Conservation (phyloP, 2,113 vertebrate species). For the Cephalopholis sonnerati region DNA sequence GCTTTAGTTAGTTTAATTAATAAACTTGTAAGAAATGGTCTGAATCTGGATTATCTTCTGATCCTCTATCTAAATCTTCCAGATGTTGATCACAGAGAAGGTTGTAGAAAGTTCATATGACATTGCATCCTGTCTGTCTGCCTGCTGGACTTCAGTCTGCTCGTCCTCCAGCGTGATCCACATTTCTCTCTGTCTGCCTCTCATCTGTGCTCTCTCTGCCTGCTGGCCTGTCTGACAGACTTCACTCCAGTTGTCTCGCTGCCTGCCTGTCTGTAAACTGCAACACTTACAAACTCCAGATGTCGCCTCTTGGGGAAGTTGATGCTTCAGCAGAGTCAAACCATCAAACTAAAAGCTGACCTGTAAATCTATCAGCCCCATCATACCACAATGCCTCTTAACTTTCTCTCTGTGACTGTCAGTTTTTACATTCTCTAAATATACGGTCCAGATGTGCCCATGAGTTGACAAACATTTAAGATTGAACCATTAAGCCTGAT, state of each 20-base stretch:
- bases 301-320: constrained; percentile 55
- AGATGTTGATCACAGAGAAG: constrained; percentile 52
- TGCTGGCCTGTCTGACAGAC: constrained; percentile 13
- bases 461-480: constrained; percentile 15
- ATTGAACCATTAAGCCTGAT: constrained; percentile 7
- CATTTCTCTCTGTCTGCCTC: constrained; percentile 28
- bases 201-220: background rate
- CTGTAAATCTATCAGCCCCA: constrained; percentile 56
- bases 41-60: constrained; percentile 20
- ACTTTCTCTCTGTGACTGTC: constrained; percentile 23
- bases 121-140: constrained; percentile 31
- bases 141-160: constrained; percentile 17
- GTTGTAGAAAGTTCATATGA: constrained; percentile 10
- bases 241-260: constrained; percentile 10
- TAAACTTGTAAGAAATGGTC: background rate
- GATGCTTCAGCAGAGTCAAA: constrained; percentile 28
- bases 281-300: constrained; percentile 57
- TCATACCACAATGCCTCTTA: constrained; percentile 2
- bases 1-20: too few relatives aligned
- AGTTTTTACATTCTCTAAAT: background rate
- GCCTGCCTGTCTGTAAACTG: constrained; percentile 2
- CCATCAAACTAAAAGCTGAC: constrained; percentile 45
- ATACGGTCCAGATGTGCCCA: constrained; percentile 51
- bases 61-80: constrained; percentile 28
- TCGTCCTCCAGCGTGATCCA: background rate